Conservation (phyloP, 1,140 invertebrate species). For the Danaus plexippus region DNA sequence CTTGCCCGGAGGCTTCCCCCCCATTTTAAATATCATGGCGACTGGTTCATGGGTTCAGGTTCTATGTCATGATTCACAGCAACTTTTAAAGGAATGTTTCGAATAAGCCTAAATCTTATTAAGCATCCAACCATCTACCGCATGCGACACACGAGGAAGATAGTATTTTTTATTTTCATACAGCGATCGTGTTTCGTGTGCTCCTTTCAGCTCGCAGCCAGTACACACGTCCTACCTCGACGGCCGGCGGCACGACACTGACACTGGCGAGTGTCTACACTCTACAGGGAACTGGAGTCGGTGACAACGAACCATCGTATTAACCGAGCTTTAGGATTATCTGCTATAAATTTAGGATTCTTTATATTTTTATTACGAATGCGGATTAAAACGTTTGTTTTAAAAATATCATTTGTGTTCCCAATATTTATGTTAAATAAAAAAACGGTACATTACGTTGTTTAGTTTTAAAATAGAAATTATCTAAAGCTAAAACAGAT, state of each 20-base stretch:
- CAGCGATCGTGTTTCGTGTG: conserved; percentile 39
- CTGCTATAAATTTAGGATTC: no score
- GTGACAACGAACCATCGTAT: no score
- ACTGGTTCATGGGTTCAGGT: conserved; percentile 27
- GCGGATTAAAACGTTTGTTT: no score
- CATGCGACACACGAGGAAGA: background rate
- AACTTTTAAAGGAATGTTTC: background rate
- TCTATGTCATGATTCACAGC: conserved; percentile 3
- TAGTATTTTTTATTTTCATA: conserved; percentile 9
- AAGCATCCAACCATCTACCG: background rate
- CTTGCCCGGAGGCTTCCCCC: conserved; percentile 49
- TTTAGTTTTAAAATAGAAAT: no score
- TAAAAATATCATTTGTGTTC: no score
- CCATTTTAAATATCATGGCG: conserved; percentile 60
- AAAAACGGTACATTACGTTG: no score
- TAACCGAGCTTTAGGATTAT: no score
- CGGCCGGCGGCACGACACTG: conserved; percentile 49
- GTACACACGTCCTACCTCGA: conserved; percentile 26
- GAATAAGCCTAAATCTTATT: background rate
- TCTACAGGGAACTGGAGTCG: no score
- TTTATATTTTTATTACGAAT: no score
- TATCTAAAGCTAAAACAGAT: no score
- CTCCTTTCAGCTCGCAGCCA: conserved; percentile 11
- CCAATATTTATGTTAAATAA: no score
- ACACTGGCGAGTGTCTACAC: background rate